A percentile compares a stretch with the other conserved stretches of the same genome.
Evolutionary conservation across 1,140 invertebrate genomes (phyloP).

Genomic region (Venustaconcha ellipsiformis): DNA sequence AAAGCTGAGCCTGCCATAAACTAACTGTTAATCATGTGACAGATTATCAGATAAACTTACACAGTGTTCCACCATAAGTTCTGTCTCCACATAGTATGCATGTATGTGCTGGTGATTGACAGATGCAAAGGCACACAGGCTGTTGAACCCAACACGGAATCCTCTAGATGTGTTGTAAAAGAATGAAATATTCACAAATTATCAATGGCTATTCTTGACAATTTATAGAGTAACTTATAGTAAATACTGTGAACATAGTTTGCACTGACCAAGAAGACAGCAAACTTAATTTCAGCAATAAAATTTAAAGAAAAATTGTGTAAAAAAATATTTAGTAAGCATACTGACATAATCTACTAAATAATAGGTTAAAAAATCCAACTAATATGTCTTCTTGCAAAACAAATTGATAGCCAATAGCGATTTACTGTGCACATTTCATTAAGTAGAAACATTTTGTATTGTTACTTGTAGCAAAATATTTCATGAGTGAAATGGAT

Average conservation of each 20-base stretch:
- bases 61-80: conserved; percentile 75
- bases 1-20: no score
- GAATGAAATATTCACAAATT: conserved; percentile 4
- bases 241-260: neutral
- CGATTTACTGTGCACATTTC: no score
- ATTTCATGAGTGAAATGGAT: no score
- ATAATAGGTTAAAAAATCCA: no score
- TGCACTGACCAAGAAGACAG: neutral
- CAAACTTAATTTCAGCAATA: neutral
- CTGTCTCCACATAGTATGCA: conserved; percentile 76
- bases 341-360: no score
- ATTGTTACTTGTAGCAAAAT: no score
- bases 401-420: no score
- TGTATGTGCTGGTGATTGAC: conserved; percentile 87
- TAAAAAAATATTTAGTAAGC: neutral
- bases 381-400: no score
- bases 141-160: conserved; percentile 80
- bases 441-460: no score
- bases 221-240: neutral
- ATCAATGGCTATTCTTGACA: neutral
- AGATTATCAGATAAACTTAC: conserved; percentile 39
- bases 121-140: conserved; percentile 82
- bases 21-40: no score
- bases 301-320: no score
- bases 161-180: conserved; percentile 38